Base-by-base conservation (phyloP, 2,113 vertebrate genomes). In the Strix aluco region DNA sequence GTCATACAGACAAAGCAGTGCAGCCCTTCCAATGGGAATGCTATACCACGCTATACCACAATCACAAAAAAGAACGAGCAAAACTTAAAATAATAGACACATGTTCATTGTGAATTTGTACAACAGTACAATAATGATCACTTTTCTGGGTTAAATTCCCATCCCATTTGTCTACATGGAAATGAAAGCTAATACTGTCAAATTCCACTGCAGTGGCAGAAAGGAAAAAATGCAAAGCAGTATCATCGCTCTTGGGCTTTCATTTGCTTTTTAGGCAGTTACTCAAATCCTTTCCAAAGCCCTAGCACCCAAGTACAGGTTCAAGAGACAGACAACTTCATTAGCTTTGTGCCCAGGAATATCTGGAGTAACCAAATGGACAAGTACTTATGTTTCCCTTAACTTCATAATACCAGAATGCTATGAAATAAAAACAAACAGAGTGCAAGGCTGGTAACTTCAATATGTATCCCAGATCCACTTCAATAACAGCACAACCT, bases 1-100 rank as follows among this genome's bases (percentile, higher is more conserved):
- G 32, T n/a, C 25, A 16, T 40, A 63, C 11, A 71, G 51, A 38
- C 13, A 65, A 75, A 67, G 30, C 8, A 62, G 46, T 51, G 11
- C 23, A 78, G 55, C 21, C 23, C 38, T 90, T 63, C 36, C 51
- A 52, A 21, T 2, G 7, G 32, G 17, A 57, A 78, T 4, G 15
- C 12, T 3, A 1, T 17, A 49, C 3, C 9, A 42, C 0, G 1
- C 34, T 32, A 49, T 12, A 59, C 2, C 27, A 47, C 5, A 1
- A 29, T 9, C 59, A 61, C 26, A 72, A 49, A 67, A 72, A 73
- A 23, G 8, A 86, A 21, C 10, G 47, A 34, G 14, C 2, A 65
- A 81, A 69, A 72, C 17, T 84, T 84, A 44, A 81, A 86, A 63
- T 38, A 84, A 22, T 34, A 40, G 38, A 21, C 4, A 61, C 1